Evolutionary conservation across 2,797 vertebrate genomes (phyloP).

Genomic region (Lutjanus argentimaculatus): DNA sequence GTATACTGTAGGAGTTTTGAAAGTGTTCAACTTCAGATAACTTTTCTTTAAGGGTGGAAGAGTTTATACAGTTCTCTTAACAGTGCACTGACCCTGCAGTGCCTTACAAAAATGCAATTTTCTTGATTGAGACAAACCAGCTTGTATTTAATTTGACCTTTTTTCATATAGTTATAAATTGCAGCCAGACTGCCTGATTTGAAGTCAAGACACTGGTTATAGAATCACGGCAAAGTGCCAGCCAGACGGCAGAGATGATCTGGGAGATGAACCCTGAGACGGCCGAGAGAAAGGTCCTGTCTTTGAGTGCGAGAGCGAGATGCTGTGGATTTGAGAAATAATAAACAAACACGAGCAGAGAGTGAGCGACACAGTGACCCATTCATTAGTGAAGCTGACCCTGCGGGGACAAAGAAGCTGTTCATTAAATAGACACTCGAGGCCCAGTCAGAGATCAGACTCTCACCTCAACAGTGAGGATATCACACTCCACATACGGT

Average conservation of each 20-base stretch:
- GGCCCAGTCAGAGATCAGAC: constrained; percentile 70
- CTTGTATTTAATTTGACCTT: neutral
- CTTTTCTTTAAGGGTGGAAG: constrained; percentile 2
- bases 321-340: constrained; percentile 54
- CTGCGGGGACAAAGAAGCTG: constrained; percentile 65
- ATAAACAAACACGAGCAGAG: constrained; percentile 60
- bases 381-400: constrained; percentile 70
- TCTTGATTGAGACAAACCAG: constrained; percentile 17
- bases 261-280: constrained; percentile 53
- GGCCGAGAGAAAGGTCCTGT: constrained; percentile 6
- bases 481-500: constrained; percentile 45
- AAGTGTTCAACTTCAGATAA: constrained; percentile 13
- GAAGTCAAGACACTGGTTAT: constrained; percentile 13
- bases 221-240: constrained; percentile 6
- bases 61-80: neutral
- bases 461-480: constrained; percentile 43
- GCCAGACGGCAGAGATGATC: constrained; percentile 55
- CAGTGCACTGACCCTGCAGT: neutral
- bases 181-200: constrained; percentile 8
- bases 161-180: constrained; percentile 3
- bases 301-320: constrained; percentile 12
- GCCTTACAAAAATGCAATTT: constrained; percentile 22
- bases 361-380: constrained; percentile 50
- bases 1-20: neutral
- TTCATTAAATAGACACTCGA: constrained; percentile 77